Evolutionary conservation across 2,888 invertebrate species (phyloP), one percentile per base, ranked within the genome.

Genomic region (Pyrrhosoma nymphula): DNA sequence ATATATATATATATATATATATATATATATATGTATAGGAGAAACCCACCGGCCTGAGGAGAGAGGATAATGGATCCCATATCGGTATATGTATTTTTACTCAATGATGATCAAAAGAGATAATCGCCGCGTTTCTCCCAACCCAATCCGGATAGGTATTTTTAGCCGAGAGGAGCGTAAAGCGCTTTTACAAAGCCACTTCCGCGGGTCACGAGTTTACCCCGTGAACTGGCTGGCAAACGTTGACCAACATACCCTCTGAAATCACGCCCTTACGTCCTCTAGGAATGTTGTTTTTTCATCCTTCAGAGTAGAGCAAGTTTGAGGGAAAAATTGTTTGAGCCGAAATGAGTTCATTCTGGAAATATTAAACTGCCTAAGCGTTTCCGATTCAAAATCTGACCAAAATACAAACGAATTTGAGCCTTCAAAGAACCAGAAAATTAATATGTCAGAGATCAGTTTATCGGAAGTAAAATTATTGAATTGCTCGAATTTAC

Each of bases 51-150:
- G 82, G 82, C 12, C 20, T 60, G 60, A 14, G 12, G 60, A 60
- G 18, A 60, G 18, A 60, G 60, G 60, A 60, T 60, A 60, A 60
- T 60, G 20, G 60, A 4, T 20, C 60, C 60, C 20, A 60, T 82
- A 82, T 69, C n/a, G 26, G 26, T 12, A n/a, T 69, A 26, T 82
- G 82, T 82, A 82, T 82, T 82, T 82, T 82, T 82, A n/a, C 82
- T 35, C 82, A 82, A 35, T 35, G 82, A 35, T 35, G 82, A 82
- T 82, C 82, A 82, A 82, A 82, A 30, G 82, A 82, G 82, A 82
- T 82, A 82, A 82, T 35, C 30, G 82, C 82, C 12, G 82, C 82
- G 30, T 82, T 82, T 82, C 82, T 82, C 82, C 30, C 47, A n/a
- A 35, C 1, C 69, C 10, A n/a, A 26, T 10, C n/a, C 69, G n/a